These are phyloP conservation scores for Mesoclemmys tuberculata DNA, from an alignment of 2,113 vertebrate species.

Conservation along the genomic window DNA sequence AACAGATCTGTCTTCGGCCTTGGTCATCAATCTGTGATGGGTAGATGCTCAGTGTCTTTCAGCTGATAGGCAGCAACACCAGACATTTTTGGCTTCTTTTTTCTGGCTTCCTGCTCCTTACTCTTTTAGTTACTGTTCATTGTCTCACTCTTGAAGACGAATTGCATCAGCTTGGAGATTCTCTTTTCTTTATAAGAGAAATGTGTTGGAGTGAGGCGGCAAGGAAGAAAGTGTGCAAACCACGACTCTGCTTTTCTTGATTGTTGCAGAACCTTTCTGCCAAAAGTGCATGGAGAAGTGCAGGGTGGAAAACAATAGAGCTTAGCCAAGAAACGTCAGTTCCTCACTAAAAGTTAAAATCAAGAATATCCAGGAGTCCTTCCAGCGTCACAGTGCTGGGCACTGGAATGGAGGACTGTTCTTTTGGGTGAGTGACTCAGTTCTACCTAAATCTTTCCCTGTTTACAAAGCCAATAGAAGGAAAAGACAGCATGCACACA, in stretches of 20 bases:
- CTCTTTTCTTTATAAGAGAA: neutral
- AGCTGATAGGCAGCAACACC: fast-evolving
- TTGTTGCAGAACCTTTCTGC: neutral
- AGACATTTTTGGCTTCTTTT: neutral
- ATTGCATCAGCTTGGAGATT: neutral
- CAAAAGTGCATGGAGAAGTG: neutral
- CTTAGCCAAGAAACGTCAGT: neutral
- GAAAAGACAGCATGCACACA: neutral
- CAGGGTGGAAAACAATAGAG: neutral
- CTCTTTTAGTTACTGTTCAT: neutral
- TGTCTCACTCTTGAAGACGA: neutral
- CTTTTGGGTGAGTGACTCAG: neutral
- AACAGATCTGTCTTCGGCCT: neutral
- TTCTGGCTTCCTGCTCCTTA: neutral
- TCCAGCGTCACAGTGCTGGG: neutral
- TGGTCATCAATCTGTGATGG: neutral
- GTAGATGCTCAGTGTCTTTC: neutral
- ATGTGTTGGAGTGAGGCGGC: neutral
- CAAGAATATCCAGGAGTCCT: neutral
- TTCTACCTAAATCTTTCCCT: neutral
- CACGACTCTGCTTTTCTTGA: neutral
- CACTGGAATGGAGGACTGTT: neutral
- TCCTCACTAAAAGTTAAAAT: neutral
- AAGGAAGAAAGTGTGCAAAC: neutral
- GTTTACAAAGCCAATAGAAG: neutral